Evolutionary conservation across 2,888 invertebrate species (phyloP), one percentile per base, ranked within the genome.

Genomic region (Dynastes tityus): DNA sequence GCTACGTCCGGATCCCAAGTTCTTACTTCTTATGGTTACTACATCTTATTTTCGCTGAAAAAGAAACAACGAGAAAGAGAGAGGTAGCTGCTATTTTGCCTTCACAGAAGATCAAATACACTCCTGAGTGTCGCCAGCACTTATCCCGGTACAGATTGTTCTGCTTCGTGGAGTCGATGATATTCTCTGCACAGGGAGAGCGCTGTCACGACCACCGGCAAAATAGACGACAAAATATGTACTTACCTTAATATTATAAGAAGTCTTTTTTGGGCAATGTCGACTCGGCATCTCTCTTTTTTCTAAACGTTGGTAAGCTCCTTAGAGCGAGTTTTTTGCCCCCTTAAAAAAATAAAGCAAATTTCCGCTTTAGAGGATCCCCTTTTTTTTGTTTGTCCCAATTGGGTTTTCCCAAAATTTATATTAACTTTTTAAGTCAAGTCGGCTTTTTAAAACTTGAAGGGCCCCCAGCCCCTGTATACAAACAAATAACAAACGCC

Each of bases 121-220:
- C 82, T 80, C 79, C 83, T 82, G 83, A 80, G 81, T 80, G 83
- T 79, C 82, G 79, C 74, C 78, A 76, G 79, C 77, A 79, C 81
- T 81, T 81, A 78, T 81, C 83, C 82, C 83, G 78, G 78, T 82
- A 81, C 82, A 83, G 81, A 80, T 77, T 71, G 77, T 51, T 71
- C 55, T 22, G 53, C 71, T 55, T 53, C 55, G 37, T n/a, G 16
- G 37, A 70, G 71, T 51, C n/a, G 78, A 63, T 71, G 78, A 63
- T 78, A 40, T 78, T 63, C 16, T 64, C 80, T 82, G 81, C 82
- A 83, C 82, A 81, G 80, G 82, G 83, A 83, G 82, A 82, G 80
- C 79, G 81, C 80, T 67, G 65, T 71, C 80, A 81, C 80, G 82
- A 80, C 80, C 63, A 70, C 55, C 29, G 80, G 80, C 77, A 58